Evolutionary conservation across 1,140 invertebrate genomes (phyloP).

Genomic region (Ridgeia piscesae): DNA sequence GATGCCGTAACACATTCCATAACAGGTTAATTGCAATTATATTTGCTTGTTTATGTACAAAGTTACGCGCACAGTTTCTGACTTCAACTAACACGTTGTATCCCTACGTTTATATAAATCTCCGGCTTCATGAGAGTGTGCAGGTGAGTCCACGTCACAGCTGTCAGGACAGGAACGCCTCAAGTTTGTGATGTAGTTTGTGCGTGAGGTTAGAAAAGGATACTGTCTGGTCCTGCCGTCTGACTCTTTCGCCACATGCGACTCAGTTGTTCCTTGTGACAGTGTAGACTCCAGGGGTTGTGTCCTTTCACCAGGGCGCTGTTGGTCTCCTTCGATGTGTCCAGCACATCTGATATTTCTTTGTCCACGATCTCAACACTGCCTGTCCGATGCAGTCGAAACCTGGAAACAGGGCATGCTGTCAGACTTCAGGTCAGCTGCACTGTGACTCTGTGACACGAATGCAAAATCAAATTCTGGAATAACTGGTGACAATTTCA

Average conservation of each 20-base stretch:
- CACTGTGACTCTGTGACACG: neutral
- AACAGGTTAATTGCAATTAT: neutral
- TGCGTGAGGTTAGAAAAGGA: constrained; percentile 29
- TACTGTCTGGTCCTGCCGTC: constrained; percentile 39
- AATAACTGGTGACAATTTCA: no score
- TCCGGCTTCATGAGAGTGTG: neutral
- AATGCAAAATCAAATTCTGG: neutral
- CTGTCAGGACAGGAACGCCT: neutral
- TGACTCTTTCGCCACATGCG: constrained; percentile 61
- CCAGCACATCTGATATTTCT: constrained; percentile 33
- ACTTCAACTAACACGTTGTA: neutral
- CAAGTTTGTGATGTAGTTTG: neutral
- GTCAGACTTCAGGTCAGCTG: neutral
- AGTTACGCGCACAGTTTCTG: neutral
- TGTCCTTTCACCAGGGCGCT: constrained; percentile 32
- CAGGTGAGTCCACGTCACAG: neutral
- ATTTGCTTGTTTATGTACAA: neutral
- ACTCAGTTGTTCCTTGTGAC: constrained; percentile 61
- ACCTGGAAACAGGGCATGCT: constrained; percentile 26
- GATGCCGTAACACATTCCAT: neutral
- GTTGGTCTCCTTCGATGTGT: constrained; percentile 30
- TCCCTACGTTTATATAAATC: neutral
- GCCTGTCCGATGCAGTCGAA: constrained; percentile 40
- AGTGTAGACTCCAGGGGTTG: constrained; percentile 66
- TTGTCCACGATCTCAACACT: constrained; percentile 56